Evolutionary conservation across 2,113 vertebrate genomes (phyloP).

Genomic region (Campylorhamphus procurvoides): DNA sequence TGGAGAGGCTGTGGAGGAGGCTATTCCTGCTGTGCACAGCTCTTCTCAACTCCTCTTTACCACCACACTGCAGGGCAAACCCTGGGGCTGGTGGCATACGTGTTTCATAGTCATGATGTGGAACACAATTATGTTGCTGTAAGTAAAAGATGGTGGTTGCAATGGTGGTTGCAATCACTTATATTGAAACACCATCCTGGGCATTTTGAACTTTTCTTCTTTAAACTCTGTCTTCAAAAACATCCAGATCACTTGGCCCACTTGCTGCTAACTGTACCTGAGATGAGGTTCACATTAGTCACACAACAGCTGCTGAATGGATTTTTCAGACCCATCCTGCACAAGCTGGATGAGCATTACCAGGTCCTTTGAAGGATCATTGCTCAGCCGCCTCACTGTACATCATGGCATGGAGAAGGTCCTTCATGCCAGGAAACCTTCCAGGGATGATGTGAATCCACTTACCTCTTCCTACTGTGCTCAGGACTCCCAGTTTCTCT

Average conservation of each 20-base stretch:
- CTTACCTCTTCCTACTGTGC: slow-evolving; percentile 28
- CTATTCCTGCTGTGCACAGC: accelerated
- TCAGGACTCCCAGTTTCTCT: slow-evolving; percentile 19
- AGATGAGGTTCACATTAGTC: neutral
- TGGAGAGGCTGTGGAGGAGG: neutral
- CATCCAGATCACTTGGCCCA: neutral
- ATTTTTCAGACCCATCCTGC: neutral
- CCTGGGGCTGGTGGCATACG: neutral
- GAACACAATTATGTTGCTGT: neutral
- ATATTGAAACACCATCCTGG: neutral
- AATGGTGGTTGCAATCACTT: neutral
- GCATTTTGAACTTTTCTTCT: neutral
- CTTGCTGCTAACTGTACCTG: neutral
- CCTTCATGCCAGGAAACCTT: neutral
- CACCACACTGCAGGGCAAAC: neutral
- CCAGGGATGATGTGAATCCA: slow-evolving; percentile 14
- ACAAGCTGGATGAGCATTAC: neutral
- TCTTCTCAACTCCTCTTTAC: accelerated
- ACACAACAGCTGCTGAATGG: neutral
- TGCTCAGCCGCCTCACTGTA: neutral
- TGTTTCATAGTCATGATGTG: neutral
- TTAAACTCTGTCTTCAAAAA: neutral
- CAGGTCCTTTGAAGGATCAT: neutral
- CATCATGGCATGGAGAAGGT: neutral
- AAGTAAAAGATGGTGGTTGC: neutral